Evolutionary conservation across 2,888 invertebrate species (phyloP), one percentile per base, ranked within the genome.

Genomic region (Macrophya annulata): DNA sequence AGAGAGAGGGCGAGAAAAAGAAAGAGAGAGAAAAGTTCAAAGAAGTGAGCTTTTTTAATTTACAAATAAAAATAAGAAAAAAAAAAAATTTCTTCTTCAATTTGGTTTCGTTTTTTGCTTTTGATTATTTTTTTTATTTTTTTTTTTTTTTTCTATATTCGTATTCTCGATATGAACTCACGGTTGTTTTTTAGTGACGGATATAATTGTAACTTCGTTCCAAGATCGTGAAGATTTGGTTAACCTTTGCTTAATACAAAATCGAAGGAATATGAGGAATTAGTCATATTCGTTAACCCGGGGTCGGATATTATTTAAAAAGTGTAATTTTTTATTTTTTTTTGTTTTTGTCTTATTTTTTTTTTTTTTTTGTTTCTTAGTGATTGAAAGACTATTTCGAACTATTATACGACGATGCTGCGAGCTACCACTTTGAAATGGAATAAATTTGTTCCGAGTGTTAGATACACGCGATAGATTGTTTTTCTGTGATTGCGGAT

Each of bases 371-470:
- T 25, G 4, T 31, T 31, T 15, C 10, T 31, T 68, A 15, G 31
- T 31, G 25, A 25, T 68, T 37, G 37, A 68, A 40, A n/a, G 72
- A 74, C 72, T 43, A 45, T 51, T 12, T 15, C 12, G 37, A 37
- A 72, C 72, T 72, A 25, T 55, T 25, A 40, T 8, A 51, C 77
- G 37, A 76, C 51, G 51, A 77, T 37, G 37, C 48, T 15, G 51
- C 40, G n/a, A 8, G 31, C 15, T n/a, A 21, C 25, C 45, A 12
- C 17, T 48, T 17, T 31, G 77, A 55, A 31, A 74, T 45, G 77
- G 77, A 77, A 77, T 77, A 77, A 77, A 77, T 77, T 77, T 51
- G 77, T 77, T 55, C 77, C n/a, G 31, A 77, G 77, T 77, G 77
- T 51, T 12, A 77, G 77, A 77, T 48, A 77, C 37, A 77, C 77